Percentiles rank a stretch among this genome's conserved stretches.
phyloP scores from a whole-genome alignment of 2,113 vertebrate species.

The Rhynchomys soricoides region DNA sequence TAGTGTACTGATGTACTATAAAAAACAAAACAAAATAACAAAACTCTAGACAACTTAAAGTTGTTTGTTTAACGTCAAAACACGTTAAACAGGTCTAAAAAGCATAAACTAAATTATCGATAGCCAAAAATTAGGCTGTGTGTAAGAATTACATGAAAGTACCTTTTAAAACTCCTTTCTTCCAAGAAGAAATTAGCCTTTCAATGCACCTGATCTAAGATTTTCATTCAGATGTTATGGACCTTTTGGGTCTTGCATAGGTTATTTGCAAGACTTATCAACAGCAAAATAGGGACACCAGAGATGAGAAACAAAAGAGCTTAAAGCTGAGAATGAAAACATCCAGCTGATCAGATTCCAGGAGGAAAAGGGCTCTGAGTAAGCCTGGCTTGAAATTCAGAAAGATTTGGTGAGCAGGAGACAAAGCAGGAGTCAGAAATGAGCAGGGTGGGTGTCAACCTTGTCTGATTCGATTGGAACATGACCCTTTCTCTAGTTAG shows the following conservation, averaged over 20 bases:
- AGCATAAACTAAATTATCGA: background rate
- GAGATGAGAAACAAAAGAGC: background rate
- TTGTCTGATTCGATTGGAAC: no score
- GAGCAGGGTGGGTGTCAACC: no score
- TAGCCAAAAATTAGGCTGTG: background rate
- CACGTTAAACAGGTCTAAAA: background rate
- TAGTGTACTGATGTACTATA: background rate
- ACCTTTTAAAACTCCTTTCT: background rate
- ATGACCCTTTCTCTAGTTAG: background rate
- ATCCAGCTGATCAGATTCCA: background rate
- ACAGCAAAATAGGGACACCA: background rate
- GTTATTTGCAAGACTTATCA: background rate
- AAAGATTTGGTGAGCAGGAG: no score
- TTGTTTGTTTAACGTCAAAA: background rate
- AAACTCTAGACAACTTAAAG: background rate
- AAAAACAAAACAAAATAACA: background rate
- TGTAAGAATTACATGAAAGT: background rate
- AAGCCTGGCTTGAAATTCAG: background rate
- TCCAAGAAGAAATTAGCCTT: background rate
- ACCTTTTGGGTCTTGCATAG: background rate
- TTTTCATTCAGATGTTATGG: background rate
- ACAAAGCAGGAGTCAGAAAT: background rate
- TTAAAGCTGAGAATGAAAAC: background rate
- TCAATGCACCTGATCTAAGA: background rate
- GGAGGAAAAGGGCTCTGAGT: no score